These are phyloP conservation scores for Acanthopleura granulata DNA, from an alignment of 2,888 invertebrate genomes.

Conservation along the genomic window DNA sequence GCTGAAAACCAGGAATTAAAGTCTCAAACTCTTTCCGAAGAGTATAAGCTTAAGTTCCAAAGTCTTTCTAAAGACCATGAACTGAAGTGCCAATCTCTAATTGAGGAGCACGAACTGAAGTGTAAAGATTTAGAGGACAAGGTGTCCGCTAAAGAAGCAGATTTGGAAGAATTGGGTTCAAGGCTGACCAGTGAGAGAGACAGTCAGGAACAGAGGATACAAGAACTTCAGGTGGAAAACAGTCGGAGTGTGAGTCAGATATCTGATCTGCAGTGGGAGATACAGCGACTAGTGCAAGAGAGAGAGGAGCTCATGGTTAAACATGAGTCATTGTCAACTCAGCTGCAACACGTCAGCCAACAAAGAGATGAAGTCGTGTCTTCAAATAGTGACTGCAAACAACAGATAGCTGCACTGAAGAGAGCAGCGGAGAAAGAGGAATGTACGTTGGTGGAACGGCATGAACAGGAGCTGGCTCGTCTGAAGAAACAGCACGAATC, in stretches of 20 bases:
- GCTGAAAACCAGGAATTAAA: background rate
- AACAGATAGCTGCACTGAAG: background rate
- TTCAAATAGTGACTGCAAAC: background rate
- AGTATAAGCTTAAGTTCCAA: background rate
- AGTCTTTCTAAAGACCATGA: background rate
- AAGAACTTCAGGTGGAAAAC: too few species aligned
- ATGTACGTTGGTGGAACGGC: background rate
- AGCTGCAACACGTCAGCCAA: background rate
- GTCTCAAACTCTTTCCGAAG: background rate
- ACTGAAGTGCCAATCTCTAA: background rate
- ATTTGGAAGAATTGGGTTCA: too few species aligned
- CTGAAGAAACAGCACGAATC: background rate
- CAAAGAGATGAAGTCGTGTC: background rate
- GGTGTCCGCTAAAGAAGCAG: too few species aligned
- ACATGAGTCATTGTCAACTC: background rate
- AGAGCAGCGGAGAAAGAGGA: background rate
- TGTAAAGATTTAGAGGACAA: too few species aligned
- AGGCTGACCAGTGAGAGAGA: too few species aligned
- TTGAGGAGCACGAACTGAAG: background rate
- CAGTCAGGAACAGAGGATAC: too few species aligned
- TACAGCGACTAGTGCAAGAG: too few species aligned
- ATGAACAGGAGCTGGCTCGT: background rate
- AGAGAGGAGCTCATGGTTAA: too few species aligned
- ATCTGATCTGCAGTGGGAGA: too few species aligned
- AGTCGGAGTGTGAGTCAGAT: too few species aligned